Evolutionary conservation across 1,140 invertebrate genomes (phyloP), one percentile per base, ranked within the genome.

Genomic region (Caenorhabditis latens): DNA sequence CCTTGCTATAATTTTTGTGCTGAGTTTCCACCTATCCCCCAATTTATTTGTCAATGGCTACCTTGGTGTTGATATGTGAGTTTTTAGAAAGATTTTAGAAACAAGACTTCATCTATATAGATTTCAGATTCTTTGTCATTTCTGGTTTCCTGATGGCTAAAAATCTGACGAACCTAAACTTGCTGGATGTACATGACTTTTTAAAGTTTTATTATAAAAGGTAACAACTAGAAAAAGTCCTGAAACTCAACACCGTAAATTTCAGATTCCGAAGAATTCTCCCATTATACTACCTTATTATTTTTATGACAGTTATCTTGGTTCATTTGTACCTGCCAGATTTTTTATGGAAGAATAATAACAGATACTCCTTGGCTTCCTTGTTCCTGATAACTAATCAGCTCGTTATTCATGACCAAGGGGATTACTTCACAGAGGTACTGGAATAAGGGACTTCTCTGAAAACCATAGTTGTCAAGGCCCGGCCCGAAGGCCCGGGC

Each of bases 61-160:
- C 21, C 32, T 61, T 14, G 83, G 83, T 32, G 83, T 53, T 53
- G 50, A 53, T 53, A 53, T 53, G 50, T 53, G 9, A 53, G 50
- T 53, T 53, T 53, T 11, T 11, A 8, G 16, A 14, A 11, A 50
- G 1, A 9, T 11, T 53, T 6, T 16, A 14, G 9, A 3, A 65
- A n/a, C 13, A 19, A 14, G 2, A 53, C 50, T 14, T 53, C 9
- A 53, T 53, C 32, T 32, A 32, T 53, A 16, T 0, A 6, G 5
- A 14, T 53, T 85, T 32, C 53, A 75, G 84, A 40, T 85, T 85
- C 24, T 85, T 85, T 58, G 84, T 85, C 13, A 75, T 85, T 4
- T 85, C 84, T 43, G 84, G 84, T 19, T 85, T 46, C 14, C 50
- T 85, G 2, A 85, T 85, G 84, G 84, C 84, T n/a, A 67, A 71